These are phyloP conservation scores for Amazonetta brasiliensis DNA, from an alignment of 2,797 vertebrate species.

Conservation along the genomic window DNA sequence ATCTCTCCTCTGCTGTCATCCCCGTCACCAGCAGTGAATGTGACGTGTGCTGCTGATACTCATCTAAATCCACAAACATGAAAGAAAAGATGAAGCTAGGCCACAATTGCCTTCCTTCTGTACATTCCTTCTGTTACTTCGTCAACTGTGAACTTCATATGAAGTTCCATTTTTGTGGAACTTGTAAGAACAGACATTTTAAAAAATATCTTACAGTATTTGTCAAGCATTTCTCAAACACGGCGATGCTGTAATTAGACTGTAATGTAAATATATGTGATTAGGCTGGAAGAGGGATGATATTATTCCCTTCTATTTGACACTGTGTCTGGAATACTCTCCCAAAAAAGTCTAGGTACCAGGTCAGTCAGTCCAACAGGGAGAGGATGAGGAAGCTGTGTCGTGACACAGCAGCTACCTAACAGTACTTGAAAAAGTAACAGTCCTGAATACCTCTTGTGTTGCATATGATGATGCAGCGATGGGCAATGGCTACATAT, in stretches of 20 bases:
- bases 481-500: background rate
- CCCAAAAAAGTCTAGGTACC: background rate
- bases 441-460: background rate
- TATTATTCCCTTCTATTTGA: background rate
- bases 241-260: background rate
- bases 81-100: background rate
- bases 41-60: background rate
- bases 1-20: background rate
- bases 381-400: background rate
- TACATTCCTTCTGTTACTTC: too few species aligned
- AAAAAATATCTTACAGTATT: background rate
- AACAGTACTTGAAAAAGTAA: background rate
- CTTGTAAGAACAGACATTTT: background rate
- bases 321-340: background rate
- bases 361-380: background rate
- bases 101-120: background rate
- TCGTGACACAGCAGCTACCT: fast-evolving
- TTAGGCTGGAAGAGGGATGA: background rate
- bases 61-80: background rate
- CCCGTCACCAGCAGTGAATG: background rate
- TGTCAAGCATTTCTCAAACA: constrained; percentile 19
- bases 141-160: too few species aligned
- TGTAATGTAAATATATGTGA: background rate
- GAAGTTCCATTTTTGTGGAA: background rate
- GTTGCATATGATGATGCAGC: fast-evolving